These are phyloP conservation scores for Polyommatus icarus DNA, from an alignment of 2,888 invertebrate genomes.

Conservation along the genomic window DNA sequence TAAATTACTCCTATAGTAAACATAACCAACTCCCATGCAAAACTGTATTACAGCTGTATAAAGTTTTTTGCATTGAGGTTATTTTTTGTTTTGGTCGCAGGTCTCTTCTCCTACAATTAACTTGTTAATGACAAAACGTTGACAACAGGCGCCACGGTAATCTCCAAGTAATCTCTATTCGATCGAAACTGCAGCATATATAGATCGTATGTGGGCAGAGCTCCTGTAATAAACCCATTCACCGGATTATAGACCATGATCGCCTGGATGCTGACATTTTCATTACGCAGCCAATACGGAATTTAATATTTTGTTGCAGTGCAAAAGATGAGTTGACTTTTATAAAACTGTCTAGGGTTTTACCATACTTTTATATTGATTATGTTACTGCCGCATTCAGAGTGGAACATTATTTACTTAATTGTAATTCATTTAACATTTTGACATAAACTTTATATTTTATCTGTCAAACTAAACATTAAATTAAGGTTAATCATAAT, in stretches of 20 bases:
- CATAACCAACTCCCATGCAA: slow-evolving; percentile 32
- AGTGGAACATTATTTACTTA: no score
- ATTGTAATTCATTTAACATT: no score
- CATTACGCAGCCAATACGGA: slow-evolving; percentile 63
- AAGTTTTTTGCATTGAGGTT: no score
- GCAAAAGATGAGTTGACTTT: not conserved
- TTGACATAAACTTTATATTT: no score
- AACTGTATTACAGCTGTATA: slow-evolving; percentile 35
- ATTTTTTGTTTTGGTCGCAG: no score
- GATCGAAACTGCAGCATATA: not conserved
- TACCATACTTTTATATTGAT: no score
- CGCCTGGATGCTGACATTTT: slow-evolving; percentile 68
- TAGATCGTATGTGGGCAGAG: slow-evolving; percentile 52
- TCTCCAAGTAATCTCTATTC: slow-evolving; percentile 2
- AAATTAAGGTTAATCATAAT: no score
- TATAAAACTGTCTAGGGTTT: not conserved
- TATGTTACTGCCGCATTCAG: no score
- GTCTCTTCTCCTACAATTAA: not conserved
- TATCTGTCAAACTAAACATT: no score
- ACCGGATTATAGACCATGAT: slow-evolving; percentile 66
- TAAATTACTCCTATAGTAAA: no score
- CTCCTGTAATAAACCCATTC: slow-evolving; percentile 71
- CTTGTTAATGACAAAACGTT: slow-evolving; percentile 28
- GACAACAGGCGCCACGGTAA: slow-evolving; percentile 38
- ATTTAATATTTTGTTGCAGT: slow-evolving; percentile 52